A percentile compares a stretch with the other conserved stretches of the same genome.
phyloP scores from a whole-genome alignment of 1,140 invertebrate genomes.

The Chrysomallon squamiferum region DNA sequence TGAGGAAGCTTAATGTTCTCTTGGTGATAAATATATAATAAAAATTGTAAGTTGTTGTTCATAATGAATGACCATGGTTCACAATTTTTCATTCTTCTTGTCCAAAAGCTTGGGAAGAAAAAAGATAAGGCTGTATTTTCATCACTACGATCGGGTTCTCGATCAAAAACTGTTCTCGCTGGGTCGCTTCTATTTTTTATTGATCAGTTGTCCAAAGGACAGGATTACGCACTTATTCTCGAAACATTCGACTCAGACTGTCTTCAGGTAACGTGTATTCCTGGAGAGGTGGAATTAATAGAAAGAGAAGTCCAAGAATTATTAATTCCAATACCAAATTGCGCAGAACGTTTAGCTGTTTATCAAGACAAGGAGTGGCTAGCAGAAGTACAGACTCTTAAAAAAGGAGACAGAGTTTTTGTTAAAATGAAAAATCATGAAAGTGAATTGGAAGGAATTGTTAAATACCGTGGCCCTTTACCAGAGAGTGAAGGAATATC shows the following conservation, averaged over 20 bases:
- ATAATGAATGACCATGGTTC: no score
- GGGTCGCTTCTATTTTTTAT: slow-evolving; percentile 37
- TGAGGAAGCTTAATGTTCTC: no score
- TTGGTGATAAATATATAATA: no score
- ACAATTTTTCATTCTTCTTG: slow-evolving; percentile 33
- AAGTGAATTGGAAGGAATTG: slow-evolving; percentile 35
- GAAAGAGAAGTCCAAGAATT: slow-evolving; percentile 25
- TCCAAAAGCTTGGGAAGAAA: slow-evolving; percentile 43
- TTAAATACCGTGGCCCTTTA: slow-evolving; percentile 45
- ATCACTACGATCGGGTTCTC: slow-evolving; percentile 23
- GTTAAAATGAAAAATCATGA: slow-evolving; percentile 47
- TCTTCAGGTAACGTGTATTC: slow-evolving; percentile 34
- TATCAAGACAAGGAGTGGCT: slow-evolving; percentile 49
- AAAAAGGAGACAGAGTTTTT: slow-evolving; percentile 40
- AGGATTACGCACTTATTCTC: slow-evolving; percentile 21
- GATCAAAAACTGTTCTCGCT: slow-evolving; percentile 37
- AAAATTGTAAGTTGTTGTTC: no score
- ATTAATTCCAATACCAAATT: slow-evolving; percentile 46
- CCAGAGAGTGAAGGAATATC: slow-evolving; percentile 44
- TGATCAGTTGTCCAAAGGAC: slow-evolving; percentile 15
- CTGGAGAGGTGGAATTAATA: slow-evolving; percentile 31
- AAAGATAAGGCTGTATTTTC: slow-evolving; percentile 29
- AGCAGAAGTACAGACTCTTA: slow-evolving; percentile 37
- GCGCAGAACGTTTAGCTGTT: slow-evolving; percentile 46
- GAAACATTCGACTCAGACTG: slow-evolving; percentile 45